Conservation (phyloP, 2,797 vertebrate species). For the Rhyacichthys aspro region DNA sequence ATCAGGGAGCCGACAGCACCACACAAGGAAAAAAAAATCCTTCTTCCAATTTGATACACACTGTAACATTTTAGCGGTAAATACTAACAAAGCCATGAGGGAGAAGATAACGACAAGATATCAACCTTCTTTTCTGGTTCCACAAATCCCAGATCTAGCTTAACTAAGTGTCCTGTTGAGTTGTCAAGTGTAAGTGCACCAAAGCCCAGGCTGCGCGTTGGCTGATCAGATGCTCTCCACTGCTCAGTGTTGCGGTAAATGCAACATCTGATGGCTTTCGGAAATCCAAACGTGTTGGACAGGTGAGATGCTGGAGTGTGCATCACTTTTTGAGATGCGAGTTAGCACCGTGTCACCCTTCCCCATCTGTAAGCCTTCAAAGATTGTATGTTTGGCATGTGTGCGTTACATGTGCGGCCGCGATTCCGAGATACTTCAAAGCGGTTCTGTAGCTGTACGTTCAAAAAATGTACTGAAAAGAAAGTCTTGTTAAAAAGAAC, state of each 20-base stretch:
- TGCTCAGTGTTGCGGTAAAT: slow-evolving; percentile 84
- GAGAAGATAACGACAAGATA: slow-evolving; percentile 71
- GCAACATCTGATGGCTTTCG: slow-evolving; percentile 82
- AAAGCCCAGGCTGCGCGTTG: slow-evolving; percentile 54
- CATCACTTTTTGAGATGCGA: slow-evolving; percentile 77
- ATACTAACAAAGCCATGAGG: slow-evolving; percentile 72
- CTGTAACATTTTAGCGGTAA: slow-evolving; percentile 71
- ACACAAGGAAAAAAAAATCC: slow-evolving; percentile 69
- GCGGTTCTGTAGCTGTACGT: slow-evolving; percentile 32
- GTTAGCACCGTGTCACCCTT: slow-evolving; percentile 81
- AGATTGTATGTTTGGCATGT: slow-evolving; percentile 14
- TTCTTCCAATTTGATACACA: slow-evolving; percentile 76
- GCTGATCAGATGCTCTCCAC: slow-evolving; percentile 71
- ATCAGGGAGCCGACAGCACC: slow-evolving; percentile 80
- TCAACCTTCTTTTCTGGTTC: slow-evolving; percentile 59
- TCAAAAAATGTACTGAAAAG: slow-evolving; percentile 39
- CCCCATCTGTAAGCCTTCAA: slow-evolving; percentile 81
- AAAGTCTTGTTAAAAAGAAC: slow-evolving; percentile 61
- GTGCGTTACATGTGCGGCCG: neutral
- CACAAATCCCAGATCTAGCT: slow-evolving; percentile 59
- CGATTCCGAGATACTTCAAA: slow-evolving; percentile 41
- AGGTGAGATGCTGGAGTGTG: slow-evolving; percentile 81
- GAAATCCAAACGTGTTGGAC: slow-evolving; percentile 79
- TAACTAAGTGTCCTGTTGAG: slow-evolving; percentile 71
- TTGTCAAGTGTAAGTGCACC: slow-evolving; percentile 69